A percentile compares a stretch with the other conserved stretches of the same genome.
These are phyloP conservation scores for Hermaeophaga mercurialis DNA, from an alignment of 2,888 invertebrate species.

Conservation along the genomic window DNA sequence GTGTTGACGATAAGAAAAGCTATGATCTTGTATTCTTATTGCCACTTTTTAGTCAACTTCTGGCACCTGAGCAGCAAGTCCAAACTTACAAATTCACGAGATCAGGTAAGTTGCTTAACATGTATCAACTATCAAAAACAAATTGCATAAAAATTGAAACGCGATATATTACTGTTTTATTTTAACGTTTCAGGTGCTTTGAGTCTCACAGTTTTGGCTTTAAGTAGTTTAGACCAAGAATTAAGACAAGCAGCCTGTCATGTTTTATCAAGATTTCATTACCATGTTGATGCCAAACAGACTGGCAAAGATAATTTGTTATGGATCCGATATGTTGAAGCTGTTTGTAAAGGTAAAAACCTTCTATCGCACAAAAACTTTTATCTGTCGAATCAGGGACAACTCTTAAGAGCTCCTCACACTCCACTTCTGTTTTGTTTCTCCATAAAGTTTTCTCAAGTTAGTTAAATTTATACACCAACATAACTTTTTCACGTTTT, in stretches of 20 bases:
- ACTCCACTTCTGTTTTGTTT: too few species aligned
- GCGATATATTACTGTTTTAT: not conserved
- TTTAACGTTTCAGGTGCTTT: constrained; percentile 63
- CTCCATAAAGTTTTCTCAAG: too few species aligned
- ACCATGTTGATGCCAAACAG: constrained; percentile 72
- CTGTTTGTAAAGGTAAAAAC: constrained; percentile 67
- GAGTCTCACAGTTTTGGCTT: constrained; percentile 70
- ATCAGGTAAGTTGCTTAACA: constrained; percentile 37
- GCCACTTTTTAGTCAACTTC: constrained; percentile 74
- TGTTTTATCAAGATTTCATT: constrained; percentile 73
- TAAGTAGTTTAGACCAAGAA: constrained; percentile 69
- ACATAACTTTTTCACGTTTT: too few species aligned
- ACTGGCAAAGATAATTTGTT: constrained; percentile 69
- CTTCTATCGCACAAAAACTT: too few species aligned
- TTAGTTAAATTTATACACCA: too few species aligned
- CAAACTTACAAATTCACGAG: constrained; percentile 73
- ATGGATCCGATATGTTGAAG: constrained; percentile 71
- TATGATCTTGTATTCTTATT: constrained; percentile 86
- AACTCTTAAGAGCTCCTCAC: too few species aligned
- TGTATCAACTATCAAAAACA: too few species aligned
- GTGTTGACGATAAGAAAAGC: constrained; percentile 46
- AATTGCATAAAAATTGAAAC: too few species aligned
- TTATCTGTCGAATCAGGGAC: too few species aligned
- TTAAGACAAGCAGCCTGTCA: constrained; percentile 76
- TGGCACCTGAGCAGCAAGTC: constrained; percentile 76